Base-by-base conservation (phyloP, 2,888 invertebrate genomes). In the Euproctis similis region DNA sequence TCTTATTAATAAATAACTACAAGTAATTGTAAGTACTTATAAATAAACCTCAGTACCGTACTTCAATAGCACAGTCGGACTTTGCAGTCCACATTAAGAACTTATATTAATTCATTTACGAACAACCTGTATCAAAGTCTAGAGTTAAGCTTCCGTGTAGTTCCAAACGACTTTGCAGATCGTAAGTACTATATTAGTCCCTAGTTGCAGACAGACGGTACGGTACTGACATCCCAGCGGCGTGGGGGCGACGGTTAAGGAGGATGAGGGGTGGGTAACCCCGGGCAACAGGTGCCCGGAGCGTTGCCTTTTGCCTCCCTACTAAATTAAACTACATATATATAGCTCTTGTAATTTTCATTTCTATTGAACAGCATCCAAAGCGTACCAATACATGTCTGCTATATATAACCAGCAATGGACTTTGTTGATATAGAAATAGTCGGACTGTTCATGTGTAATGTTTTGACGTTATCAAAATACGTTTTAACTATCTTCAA, bases 201-300 rank as follows among this genome's bases (percentile, higher is more conserved):
- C 44, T 35, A 30, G 37, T 51, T 44, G 39, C 34, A 46, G 45
- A 46, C 46, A 46, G 44, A 39, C 46, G 37, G n/a, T n/a, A n/a
- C n/a, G 32, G 42, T 34, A 42, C 36, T 26, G 34, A 26, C 36
- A 35, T 46, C 42, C 39, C 44, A 30, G 43, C 10, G 43, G 24
- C 21, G 8, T 9, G 11, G 28, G 27, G 27, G n/a, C n/a, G 36
- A 10, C 21, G 30, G 4, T 14, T 9, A 24, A 16, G 24, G 33
- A n/a, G 42, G 26, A 34, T 36, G 44, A 30, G n/a, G 25, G 25
- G 24, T 30, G 26, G 26, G 22, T 24, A 17, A 30, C 23, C 42
- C 49, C 30, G 42, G 59, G 63, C 69, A 70, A 67, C 70, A 68
- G 69, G 67, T 70, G 58, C 58, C 49, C 30, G 28, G 42, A 53